Base-by-base conservation (phyloP, 2,888 invertebrate species). In the Polyploca ridens region DNA sequence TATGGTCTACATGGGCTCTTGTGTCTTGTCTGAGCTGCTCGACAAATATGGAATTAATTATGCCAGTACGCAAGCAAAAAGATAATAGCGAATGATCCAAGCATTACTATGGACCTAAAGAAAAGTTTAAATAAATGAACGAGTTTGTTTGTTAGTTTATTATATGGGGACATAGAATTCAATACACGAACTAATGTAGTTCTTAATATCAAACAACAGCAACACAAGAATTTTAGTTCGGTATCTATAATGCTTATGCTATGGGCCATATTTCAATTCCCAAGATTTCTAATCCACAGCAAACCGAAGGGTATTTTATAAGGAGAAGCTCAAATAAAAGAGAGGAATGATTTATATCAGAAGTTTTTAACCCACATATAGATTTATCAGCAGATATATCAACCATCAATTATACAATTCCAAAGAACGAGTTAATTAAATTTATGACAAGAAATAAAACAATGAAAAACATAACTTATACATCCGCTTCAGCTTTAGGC, bases 31-130 rank as follows among this genome's bases (percentile, higher is more conserved):
- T 62, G 71, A 64, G 68, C 74, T 74, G 70, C 68, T 70, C 69
- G 71, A 78, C 76, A 73, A 78, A 78, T 76, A 78, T 75, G 78
- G 83, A 69, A 77, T 74, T 78, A 72, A 79, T 78, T 78, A 70
- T 68, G 54, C 63, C 46, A 19, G 54, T 70, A 72, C 62, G 13
- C 74, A 35, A 62, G 63, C 49, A 58, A 63, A 58, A 14, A 63
- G 60, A 62, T 19, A 54, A 54, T 19, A 19, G 54, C 54, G 54
- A 54, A 16, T 19, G 19, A 19, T 54, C 19, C n/a, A 49, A 49
- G 19, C 10, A 19, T 10, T n/a, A n/a, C 54, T 54, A 16, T n/a
- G 16, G 49, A 54, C 16, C 7, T 16, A 19, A 54, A 19, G 54
- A 49, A n/a, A 54, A 19, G 19, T 54, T 19, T 19, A 54, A 19